Evolutionary conservation across 2,113 vertebrate genomes (phyloP).

Genomic region (Dasyurus viverrinus): DNA sequence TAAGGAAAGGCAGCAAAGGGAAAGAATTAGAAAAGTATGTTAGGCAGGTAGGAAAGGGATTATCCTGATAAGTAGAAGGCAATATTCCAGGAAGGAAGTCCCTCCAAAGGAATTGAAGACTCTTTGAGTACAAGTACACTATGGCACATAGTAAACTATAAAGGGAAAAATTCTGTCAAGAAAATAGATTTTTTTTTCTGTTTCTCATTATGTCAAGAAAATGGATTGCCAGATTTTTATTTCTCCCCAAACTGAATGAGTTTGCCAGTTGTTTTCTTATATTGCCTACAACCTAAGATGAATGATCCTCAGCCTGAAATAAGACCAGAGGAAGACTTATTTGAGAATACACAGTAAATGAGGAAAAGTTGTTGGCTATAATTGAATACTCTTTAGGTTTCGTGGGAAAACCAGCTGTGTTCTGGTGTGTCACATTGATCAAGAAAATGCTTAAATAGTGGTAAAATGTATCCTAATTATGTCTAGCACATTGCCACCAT

Average conservation of each 20-base stretch:
- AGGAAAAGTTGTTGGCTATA: neutral
- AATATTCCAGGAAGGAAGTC: neutral
- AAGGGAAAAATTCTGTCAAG: neutral
- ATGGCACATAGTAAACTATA: neutral
- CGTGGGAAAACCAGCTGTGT: constrained; percentile 4
- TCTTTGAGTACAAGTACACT: neutral
- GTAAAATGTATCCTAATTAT: constrained; percentile 24
- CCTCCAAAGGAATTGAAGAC: neutral
- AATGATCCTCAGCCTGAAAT: neutral
- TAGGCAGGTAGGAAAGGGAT: neutral
- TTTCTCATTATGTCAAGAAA: neutral
- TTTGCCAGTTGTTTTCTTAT: neutral
- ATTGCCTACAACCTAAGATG: neutral
- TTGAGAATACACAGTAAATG: constrained; percentile 25
- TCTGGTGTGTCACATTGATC: neutral
- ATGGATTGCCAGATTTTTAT: neutral
- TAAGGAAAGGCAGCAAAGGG: neutral
- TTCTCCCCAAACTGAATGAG: neutral
- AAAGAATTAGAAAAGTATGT: neutral
- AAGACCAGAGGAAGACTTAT: neutral
- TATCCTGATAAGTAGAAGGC: neutral
- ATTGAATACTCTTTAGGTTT: constrained; percentile 8
- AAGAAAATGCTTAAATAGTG: neutral
- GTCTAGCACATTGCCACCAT: neutral
- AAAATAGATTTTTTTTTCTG: neutral